Evolutionary conservation across 2,797 vertebrate species (phyloP).

Genomic region (Pseudochirops corinnae): DNA sequence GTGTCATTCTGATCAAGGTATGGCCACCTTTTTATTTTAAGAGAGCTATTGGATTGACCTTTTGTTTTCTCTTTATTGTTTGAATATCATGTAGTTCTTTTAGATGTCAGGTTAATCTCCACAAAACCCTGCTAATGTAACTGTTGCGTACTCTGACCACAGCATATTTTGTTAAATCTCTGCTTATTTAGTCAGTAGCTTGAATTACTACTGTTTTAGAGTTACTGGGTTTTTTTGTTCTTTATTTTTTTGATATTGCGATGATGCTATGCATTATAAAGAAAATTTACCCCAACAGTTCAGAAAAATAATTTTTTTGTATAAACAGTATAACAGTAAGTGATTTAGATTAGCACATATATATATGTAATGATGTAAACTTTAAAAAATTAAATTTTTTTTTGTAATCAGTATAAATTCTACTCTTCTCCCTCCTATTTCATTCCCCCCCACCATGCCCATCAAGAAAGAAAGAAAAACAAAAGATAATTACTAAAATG

Average conservation of each 20-base stretch:
- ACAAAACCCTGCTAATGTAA: conserved; percentile 20
- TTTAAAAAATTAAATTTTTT: not conserved
- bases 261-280: not conserved
- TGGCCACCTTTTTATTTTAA: conserved; percentile 69
- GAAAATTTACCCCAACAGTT: conserved; percentile 47
- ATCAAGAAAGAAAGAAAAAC: not conserved
- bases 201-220: conserved; percentile 37
- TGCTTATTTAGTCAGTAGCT: conserved; percentile 30
- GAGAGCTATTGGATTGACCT: conserved; percentile 64
- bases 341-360: not conserved
- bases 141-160: conserved; percentile 26
- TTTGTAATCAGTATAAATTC: not conserved
- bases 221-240: conserved; percentile 31
- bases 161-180: not conserved
- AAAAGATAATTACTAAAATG: not conserved
- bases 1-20: conserved; percentile 63
- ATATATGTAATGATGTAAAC: not conserved
- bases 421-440: not conserved
- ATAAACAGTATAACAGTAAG: not conserved
- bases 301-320: conserved; percentile 38
- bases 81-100: conserved; percentile 57
- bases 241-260: conserved; percentile 16
- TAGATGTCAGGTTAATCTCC: conserved; percentile 52
- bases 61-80: conserved; percentile 64
- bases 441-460: not conserved